phyloP scores from a whole-genome alignment of 2,797 vertebrate species.

The Sebastes glaucus region DNA sequence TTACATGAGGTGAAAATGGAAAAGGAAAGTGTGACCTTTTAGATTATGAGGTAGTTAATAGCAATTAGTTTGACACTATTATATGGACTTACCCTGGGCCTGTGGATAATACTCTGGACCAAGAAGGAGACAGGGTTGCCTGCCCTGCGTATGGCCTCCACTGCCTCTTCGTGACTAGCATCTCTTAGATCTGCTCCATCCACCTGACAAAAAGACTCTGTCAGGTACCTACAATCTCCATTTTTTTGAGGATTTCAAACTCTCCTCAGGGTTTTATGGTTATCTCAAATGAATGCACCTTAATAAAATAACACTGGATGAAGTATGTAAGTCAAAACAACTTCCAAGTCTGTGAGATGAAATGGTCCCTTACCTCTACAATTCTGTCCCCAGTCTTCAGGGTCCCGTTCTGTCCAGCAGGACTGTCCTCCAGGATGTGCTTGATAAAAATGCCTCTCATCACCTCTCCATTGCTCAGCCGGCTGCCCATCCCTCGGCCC shows the following conservation, averaged over 20 bases:
- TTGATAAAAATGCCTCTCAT: constrained; percentile 99
- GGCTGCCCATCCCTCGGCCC: constrained; percentile 97
- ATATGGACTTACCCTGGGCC: constrained; percentile 88
- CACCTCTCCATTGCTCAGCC: constrained; percentile 95
- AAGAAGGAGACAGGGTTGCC: constrained; percentile 95
- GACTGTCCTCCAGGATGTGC: constrained; percentile 96
- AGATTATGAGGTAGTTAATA: constrained; percentile 11
- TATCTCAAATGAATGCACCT: background rate
- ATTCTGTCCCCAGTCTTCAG: constrained; percentile 97
- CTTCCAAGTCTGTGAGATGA: background rate
- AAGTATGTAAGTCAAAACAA: background rate
- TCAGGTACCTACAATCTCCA: background rate
- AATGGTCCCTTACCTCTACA: constrained; percentile 85
- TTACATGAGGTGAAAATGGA: constrained; percentile 9
- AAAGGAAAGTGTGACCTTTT: constrained; percentile 28
- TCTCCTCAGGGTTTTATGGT: background rate
- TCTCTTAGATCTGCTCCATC: constrained; percentile 96
- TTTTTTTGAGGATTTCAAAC: background rate
- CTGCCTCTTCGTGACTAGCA: constrained; percentile 97
- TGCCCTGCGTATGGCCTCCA: constrained; percentile 97
- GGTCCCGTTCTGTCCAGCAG: constrained; percentile 93
- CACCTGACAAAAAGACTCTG: constrained; percentile 82
- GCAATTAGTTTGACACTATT: constrained; percentile 9
- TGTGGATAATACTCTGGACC: constrained; percentile 96
- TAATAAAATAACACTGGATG: background rate